A percentile compares a stretch with the other conserved stretches of the same genome.
phyloP scores from a whole-genome alignment of 2,888 invertebrate genomes.

The Hirtodrosophila histrioides region DNA sequence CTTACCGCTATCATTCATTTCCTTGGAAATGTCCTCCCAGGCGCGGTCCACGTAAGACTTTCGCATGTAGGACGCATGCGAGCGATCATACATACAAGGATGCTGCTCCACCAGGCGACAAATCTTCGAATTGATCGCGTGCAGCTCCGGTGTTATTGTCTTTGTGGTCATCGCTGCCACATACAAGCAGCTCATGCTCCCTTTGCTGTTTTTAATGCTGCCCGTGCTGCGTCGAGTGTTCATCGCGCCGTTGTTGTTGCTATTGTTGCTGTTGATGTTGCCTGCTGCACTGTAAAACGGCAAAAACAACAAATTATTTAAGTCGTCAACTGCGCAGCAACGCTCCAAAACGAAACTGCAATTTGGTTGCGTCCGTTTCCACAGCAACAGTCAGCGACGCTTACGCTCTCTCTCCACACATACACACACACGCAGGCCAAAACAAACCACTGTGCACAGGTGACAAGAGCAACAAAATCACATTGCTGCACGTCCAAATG shows the following conservation, averaged over 20 bases:
- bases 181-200: slow-evolving; percentile 20
- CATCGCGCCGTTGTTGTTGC: slow-evolving; percentile 21
- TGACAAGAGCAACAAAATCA: slow-evolving; percentile 41
- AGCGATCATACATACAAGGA: slow-evolving; percentile 82
- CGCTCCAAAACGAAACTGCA: slow-evolving; percentile 37
- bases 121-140: slow-evolving; percentile 77
- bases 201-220: slow-evolving; percentile 30
- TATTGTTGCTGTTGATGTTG: slow-evolving; percentile 8
- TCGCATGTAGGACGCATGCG: slow-evolving; percentile 73
- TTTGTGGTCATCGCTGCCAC: slow-evolving; percentile 44
- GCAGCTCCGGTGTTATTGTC: slow-evolving; percentile 74
- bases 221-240: slow-evolving; percentile 56
- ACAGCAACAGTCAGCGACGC: slow-evolving; percentile 51
- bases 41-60: slow-evolving; percentile 79
- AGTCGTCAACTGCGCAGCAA: slow-evolving; percentile 56
- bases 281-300: slow-evolving; percentile 17
- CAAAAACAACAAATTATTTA: slow-evolving; percentile 25
- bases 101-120: slow-evolving; percentile 77
- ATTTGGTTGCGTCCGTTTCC: slow-evolving; percentile 43
- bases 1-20: slow-evolving; percentile 80
- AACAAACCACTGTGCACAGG: slow-evolving; percentile 44
- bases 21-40: slow-evolving; percentile 79
- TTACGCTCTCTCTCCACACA: slow-evolving; percentile 14
- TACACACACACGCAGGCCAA: slow-evolving; percentile 13
- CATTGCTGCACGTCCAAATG: slow-evolving; percentile 12